Conservation (phyloP, 2,113 vertebrate genomes). For the Anseranas semipalmata region DNA sequence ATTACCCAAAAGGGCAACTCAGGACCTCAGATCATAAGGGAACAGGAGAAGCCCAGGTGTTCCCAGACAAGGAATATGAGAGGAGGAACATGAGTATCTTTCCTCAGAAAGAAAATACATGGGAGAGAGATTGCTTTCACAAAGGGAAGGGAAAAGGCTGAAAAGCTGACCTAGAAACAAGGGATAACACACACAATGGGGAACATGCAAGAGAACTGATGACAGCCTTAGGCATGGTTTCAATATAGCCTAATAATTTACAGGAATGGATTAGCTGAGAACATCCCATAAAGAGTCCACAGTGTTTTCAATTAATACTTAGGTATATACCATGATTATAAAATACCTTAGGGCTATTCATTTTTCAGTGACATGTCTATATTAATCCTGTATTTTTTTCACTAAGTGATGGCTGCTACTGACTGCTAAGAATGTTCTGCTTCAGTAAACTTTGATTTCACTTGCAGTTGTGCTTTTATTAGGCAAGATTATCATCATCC, state of each 20-base stretch:
- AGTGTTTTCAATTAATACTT: constrained; percentile 36
- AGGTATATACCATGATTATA: constrained; percentile 15
- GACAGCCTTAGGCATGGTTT: constrained; percentile 53
- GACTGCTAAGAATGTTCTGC: constrained; percentile 51
- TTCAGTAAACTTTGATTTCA: constrained; percentile 40
- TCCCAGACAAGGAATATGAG: neutral
- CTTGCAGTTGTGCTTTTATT: constrained; percentile 71
- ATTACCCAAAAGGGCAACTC: neutral
- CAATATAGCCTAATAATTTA: constrained; percentile 52
- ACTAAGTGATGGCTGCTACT: constrained; percentile 40
- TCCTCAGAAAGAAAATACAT: neutral
- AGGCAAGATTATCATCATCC: constrained; percentile 70
- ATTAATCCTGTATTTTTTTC: constrained; percentile 50
- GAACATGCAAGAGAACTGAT: constrained; percentile 4
- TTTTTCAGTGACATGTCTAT: constrained; percentile 35
- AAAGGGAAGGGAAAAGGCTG: neutral
- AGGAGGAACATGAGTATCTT: neutral
- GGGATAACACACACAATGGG: constrained; percentile 16
- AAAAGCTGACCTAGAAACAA: constrained; percentile 57
- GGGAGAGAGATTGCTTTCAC: neutral
- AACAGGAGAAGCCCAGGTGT: neutral
- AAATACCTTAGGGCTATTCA: constrained; percentile 28
- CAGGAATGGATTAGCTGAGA: constrained; percentile 40
- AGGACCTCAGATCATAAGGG: fast-evolving
- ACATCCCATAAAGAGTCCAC: constrained; percentile 25